Base-by-base conservation (phyloP, 2,888 invertebrate species). In the Nyleta sp. region DNA sequence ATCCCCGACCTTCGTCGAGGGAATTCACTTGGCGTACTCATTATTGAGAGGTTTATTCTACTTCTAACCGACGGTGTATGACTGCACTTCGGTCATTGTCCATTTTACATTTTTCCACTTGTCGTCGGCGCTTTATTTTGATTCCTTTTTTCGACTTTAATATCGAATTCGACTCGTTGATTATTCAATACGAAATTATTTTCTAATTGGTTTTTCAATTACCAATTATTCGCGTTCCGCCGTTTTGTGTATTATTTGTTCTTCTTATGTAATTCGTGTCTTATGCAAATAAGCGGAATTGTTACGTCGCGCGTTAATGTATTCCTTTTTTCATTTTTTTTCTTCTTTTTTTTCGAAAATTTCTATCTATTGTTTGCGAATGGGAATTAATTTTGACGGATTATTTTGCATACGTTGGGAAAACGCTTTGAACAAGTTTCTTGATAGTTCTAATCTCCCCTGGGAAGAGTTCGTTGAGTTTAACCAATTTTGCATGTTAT, bases 31-130 rank as follows among this genome's bases (percentile, higher is more conserved):
- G 84, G 82, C 85, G 84, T 87, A 88, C 89, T 89, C 89, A 89
- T 89, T 89, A 88, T 89, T 87, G 88, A 88, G 86, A 87, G 87
- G 90, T 90, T 90, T 90, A 90, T 89, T 90, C 88, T 87, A 85
- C 87, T 81, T 87, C 86, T 87, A 87, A 87, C 87, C 86, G 84
- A 83, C 83, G 84, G 84, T 83, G 67, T 82, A 80, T 70, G 79
- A 70, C 77, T 62, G 71, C 80, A 76, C 80, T 75, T 78, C 77
- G 72, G 59, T 68, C 79, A 71, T 77, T 71, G 76, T 78, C 76
- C 73, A 72, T 79, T 71, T 78, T 78, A 67, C 74, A 71, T 74
- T 77, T 64, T 70, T 68, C 74, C 71, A 60, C 79, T 81, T 68
- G 65, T 80, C 74, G 65, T 65, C 57, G 59, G 62, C 68, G 76